Evolutionary conservation across 2,797 vertebrate genomes (phyloP), one percentile per base, ranked within the genome.

Genomic region (Borostomias antarcticus): DNA sequence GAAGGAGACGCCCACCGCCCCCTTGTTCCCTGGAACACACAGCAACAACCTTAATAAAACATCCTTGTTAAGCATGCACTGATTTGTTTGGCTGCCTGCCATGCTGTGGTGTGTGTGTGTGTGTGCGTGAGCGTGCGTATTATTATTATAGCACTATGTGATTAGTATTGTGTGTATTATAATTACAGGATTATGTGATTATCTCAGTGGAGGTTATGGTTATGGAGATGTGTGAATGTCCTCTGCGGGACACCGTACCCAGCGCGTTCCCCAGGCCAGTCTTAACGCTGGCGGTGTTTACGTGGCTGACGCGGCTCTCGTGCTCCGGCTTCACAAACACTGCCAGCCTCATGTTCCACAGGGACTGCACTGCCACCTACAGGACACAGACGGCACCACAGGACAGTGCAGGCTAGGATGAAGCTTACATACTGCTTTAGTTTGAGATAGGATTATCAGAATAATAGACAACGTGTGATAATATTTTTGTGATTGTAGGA

Each of bases 321-420:
- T 93, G 89, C 68, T 93, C 91, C 0, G 90, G 88, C 72, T 85
- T 93, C 48, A 93, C 91, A 47, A 94, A 91, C 81, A 94, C 91
- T 0, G 89, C 92, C 79, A 95, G 84, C 77, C 89, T 91, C 74
- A 94, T 92, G 57, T 90, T 94, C 90, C 93, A 94, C 56, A 94
- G 88, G 73, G 93, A 94, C 76, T 94, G 93, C 71, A 93, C 84
- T 85, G 93, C 91, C 92, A 94, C 93, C 93, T 94, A 71, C 72
- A 88, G 89, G 86, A 79, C 71, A 86, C 19, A 25, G 0, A 0
- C 0, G 1, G 25, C 58, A 86, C 84, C 82, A 87, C 84, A 86
- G 25, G 19, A 53, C 0, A 21, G 13, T 35, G 50, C 21, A 54
- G 13, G 10, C 45, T 21, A 1, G n/a, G 10, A 50, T 13, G 35